Percentiles rank a stretch among this genome's conserved stretches.
Evolutionary conservation across 2,113 vertebrate species (phyloP).

Genomic region (Nannobrachium achirus): DNA sequence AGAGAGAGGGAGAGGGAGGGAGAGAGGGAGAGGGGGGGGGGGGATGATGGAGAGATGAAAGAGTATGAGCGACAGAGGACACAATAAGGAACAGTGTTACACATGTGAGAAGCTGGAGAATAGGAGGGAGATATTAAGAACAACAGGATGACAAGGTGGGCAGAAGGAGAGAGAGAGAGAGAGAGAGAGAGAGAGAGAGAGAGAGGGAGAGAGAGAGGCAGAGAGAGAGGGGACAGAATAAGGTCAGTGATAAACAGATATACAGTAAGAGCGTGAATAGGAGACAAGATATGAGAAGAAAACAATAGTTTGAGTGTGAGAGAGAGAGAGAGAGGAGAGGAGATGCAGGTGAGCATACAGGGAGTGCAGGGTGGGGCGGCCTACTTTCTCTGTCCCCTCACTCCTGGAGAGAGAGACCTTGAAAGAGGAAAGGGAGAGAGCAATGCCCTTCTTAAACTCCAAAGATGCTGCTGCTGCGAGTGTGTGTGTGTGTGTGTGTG

Average conservation of each 20-base stretch:
- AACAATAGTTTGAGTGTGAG: not conserved
- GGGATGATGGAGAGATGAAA: constrained; percentile 21
- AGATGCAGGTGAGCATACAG: constrained; percentile 42
- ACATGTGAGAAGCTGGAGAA: no score
- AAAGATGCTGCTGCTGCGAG: not conserved
- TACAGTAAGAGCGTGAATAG: not conserved
- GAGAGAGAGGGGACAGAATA: not conserved
- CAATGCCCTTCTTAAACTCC: constrained; percentile 5
- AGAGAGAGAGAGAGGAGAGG: constrained; percentile 35
- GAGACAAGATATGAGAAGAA: not conserved
- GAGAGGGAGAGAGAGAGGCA: not conserved
- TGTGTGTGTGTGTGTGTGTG: constrained; percentile 12
- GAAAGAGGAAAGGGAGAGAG: constrained; percentile 1
- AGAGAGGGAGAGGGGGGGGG: constrained; percentile 1
- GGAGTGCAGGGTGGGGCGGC: no score
- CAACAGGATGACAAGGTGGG: no score
- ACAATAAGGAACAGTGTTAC: no score
- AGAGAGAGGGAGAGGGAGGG: constrained; percentile 36
- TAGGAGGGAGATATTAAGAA: no score
- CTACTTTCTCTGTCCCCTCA: constrained; percentile 27
- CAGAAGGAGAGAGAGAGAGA: constrained; percentile 8
- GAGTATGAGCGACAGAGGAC: no score
- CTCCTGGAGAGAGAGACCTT: not conserved
- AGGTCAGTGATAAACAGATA: not conserved
- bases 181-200: not conserved